Base-by-base conservation (phyloP, 2,797 vertebrate species). In the Phylloscopus collybita region DNA sequence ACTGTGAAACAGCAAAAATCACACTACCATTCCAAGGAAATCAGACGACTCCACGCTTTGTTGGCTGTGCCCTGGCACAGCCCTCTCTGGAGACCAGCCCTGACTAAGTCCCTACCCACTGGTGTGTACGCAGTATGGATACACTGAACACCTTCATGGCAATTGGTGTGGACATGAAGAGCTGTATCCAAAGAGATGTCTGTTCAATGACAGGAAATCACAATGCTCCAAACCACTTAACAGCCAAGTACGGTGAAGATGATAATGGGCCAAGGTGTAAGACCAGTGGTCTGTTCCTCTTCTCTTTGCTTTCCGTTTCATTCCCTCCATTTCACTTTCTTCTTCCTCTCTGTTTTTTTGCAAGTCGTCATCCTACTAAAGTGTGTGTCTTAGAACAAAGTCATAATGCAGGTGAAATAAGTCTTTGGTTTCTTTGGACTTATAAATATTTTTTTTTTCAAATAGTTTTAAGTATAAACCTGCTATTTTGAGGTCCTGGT, bases 351-450 rank as follows among this genome's bases (percentile, higher is more conserved):
- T 61, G 78, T 91, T 97, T 97, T 97, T 98, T 98, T 98, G 98
- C 98, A 98, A 98, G 98, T 98, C 95, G 97, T 98, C 97, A 75
- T 98, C 98, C 98, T 98, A 98, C 98, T 98, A 97, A 98, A 98
- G 98, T 97, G 97, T 97, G 98, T 98, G 98, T 99, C 98, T 98
- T 98, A 97, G 96, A 99, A 98, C 98, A 98, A 99, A 98, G 98
- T 98, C 98, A 98, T 97, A 98, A 98, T 98, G 98, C 98, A 99
- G 98, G 98, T 98, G 98, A 99, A 98, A 98, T 98, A 98, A 98
- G 99, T 99, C 99, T 99, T 99, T 99, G 99, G 99, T 99, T 99
- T 99, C 99, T 99, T 99, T 99, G 99, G 98, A 99, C 98, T 98
- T 99, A 99, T 99, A 99, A 99, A 99, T 99, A 99, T 98, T 98